Conservation (phyloP, 2,113 vertebrate genomes). For the Centropus unirufus region DNA sequence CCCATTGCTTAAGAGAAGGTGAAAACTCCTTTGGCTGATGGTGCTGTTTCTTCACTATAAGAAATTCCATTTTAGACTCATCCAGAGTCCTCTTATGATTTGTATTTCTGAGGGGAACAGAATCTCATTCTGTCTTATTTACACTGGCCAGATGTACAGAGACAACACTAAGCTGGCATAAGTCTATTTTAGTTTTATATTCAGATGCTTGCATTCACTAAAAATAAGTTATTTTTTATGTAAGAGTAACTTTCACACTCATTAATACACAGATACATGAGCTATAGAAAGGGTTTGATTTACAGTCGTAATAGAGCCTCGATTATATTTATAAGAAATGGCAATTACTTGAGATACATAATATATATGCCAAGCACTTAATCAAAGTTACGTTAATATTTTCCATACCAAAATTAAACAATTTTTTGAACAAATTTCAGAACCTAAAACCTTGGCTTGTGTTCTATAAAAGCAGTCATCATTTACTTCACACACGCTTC, state of each 20-base stretch:
- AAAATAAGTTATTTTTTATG: background rate
- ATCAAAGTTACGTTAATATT: background rate
- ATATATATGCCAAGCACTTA: background rate
- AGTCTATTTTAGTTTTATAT: background rate
- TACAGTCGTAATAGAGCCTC: background rate
- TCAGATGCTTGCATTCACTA: background rate
- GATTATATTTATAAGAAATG: background rate
- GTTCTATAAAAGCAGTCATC: background rate
- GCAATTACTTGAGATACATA: background rate
- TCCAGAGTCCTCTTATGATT: background rate
- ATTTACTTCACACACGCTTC: background rate
- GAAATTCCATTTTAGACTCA: background rate
- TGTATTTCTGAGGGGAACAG: background rate
- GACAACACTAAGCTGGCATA: background rate
- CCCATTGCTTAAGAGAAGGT: background rate
- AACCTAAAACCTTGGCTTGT: background rate
- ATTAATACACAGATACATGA: background rate
- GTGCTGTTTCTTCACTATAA: background rate
- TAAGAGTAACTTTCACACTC: background rate
- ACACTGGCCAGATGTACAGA: background rate
- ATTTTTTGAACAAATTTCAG: background rate
- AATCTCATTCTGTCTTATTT: background rate
- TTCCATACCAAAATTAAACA: background rate
- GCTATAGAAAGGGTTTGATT: background rate
- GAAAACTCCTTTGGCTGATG: background rate